Evolutionary conservation across 2,113 vertebrate genomes (phyloP).

Genomic region (Paramisgurnus dabryanus): DNA sequence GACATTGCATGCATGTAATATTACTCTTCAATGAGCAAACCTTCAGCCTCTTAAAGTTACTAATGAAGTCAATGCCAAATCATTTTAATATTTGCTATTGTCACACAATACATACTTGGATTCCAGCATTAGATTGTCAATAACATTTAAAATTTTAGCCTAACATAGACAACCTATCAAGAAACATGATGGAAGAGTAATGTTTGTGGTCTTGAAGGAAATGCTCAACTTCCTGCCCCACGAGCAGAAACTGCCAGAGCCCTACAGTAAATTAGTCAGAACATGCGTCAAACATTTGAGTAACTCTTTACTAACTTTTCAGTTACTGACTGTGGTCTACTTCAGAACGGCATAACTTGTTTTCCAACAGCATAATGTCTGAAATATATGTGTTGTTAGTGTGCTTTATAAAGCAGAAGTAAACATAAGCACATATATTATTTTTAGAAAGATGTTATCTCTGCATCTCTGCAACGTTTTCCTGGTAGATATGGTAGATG

Average conservation of each 20-base stretch:
- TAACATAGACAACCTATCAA: background rate
- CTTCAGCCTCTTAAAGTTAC: background rate
- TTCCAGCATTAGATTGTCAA: background rate
- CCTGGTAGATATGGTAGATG: background rate
- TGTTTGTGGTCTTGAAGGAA: background rate
- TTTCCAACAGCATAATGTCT: no score
- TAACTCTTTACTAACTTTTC: no score
- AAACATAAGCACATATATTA: no score
- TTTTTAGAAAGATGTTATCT: no score
- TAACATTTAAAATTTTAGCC: background rate
- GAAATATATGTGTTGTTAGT: no score
- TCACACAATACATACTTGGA: background rate
- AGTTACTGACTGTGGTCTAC: no score
- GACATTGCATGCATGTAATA: background rate
- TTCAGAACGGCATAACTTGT: no score
- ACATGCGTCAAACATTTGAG: background rate
- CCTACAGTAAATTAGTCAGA: background rate
- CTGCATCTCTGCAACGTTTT: no score
- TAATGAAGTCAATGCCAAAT: background rate
- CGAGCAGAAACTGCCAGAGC: background rate
- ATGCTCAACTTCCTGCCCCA: slow-evolving; percentile 7
- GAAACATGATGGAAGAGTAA: background rate
- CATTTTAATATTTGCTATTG: background rate
- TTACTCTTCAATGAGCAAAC: no score
- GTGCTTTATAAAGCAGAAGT: no score